Percentiles rank a stretch among this genome's conserved stretches.
These are phyloP conservation scores for Microcebus tavaratra DNA, from an alignment of 2,113 vertebrate species.

Conservation along the genomic window DNA sequence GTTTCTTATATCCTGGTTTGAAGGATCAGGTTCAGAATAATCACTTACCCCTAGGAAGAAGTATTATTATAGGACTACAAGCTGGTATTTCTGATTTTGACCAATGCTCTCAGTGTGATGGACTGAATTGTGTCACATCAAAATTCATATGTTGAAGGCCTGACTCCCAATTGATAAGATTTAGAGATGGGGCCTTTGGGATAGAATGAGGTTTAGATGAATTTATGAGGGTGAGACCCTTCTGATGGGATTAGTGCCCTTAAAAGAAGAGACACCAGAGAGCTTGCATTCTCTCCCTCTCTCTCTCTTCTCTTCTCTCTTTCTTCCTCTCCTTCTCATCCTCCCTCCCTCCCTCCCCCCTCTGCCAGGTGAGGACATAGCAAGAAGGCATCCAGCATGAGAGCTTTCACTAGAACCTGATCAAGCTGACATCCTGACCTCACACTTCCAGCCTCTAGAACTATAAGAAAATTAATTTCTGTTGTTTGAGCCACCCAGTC, in stretches of 20 bases:
- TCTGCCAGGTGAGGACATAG: neutral
- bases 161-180: neutral
- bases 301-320: too few species aligned
- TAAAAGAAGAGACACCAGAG: neutral
- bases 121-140: neutral
- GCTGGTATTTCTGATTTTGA: neutral
- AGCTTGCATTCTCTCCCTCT: neutral
- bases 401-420: neutral
- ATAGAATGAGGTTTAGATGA: neutral
- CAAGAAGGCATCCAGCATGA: neutral
- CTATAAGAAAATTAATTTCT: neutral
- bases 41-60: neutral
- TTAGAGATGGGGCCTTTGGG: neutral
- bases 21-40: neutral
- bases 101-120: neutral
- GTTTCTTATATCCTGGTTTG: neutral
- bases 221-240: neutral
- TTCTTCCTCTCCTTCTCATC: neutral
- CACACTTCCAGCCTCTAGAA: neutral
- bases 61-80: neutral
- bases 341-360: neutral
- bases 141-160: neutral
- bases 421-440: neutral
- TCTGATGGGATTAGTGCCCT: neutral
- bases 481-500: neutral